A percentile compares a stretch with the other conserved stretches of the same genome.
phyloP scores from a whole-genome alignment of 1,140 invertebrate species.

The Lepidurus arcticus region DNA sequence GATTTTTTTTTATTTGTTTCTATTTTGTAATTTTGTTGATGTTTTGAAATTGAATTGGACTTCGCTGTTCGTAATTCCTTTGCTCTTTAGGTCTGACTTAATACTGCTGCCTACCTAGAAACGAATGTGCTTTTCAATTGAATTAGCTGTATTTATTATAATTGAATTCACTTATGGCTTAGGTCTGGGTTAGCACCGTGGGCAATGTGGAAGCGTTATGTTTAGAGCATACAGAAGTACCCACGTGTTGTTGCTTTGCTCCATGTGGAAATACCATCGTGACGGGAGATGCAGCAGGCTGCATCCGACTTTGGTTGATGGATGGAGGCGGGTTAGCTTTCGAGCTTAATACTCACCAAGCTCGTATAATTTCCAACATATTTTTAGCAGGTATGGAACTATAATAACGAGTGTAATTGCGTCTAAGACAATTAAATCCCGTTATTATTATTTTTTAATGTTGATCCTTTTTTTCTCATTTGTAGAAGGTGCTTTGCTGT shows the following conservation, averaged over 20 bases:
- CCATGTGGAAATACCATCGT: slow-evolving; percentile 18
- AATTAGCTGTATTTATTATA: neutral
- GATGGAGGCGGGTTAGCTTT: slow-evolving; percentile 7
- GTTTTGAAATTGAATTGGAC: neutral
- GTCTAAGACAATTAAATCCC: neutral
- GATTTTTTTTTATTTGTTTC: neutral
- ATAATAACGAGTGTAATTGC: neutral
- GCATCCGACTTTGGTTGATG: slow-evolving; percentile 27
- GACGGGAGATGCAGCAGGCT: slow-evolving; percentile 25
- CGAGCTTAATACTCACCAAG: neutral
- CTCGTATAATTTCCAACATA: slow-evolving; percentile 26
- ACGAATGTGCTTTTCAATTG: neutral
- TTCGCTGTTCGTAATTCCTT: neutral
- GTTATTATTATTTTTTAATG: neutral
- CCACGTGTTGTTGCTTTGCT: slow-evolving; percentile 30
- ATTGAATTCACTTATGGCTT: neutral
- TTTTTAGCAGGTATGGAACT: slow-evolving; percentile 25
- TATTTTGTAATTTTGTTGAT: neutral
- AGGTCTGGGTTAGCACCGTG: slow-evolving; percentile 2
- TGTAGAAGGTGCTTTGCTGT: slow-evolving; percentile 26
- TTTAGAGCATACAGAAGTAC: slow-evolving; percentile 24
- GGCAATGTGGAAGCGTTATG: slow-evolving; percentile 1
- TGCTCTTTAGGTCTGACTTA: slow-evolving; percentile 29
- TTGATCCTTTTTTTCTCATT: neutral
- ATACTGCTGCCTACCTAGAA: slow-evolving; percentile 14